Conservation (phyloP, 1,140 invertebrate genomes). For the Vanessa atalanta region DNA sequence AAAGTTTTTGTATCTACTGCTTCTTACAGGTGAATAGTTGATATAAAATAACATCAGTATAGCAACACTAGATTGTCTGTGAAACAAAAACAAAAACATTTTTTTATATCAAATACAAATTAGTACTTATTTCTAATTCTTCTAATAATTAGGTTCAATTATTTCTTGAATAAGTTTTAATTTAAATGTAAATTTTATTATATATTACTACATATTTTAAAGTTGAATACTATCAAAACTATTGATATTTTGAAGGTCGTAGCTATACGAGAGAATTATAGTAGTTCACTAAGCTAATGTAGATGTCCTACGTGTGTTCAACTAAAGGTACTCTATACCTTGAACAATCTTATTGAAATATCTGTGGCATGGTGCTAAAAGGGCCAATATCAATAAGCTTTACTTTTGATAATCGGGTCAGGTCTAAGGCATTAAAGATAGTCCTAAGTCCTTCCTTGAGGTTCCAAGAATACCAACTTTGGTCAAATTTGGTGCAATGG, state of each 20-base stretch:
- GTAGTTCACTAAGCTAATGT: neutral
- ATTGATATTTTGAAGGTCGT: conserved; percentile 2
- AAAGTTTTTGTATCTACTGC: no score
- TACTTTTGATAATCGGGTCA: no score
- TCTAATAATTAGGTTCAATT: neutral
- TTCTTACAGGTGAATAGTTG: no score
- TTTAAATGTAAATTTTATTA: neutral
- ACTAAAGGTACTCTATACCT: conserved; percentile 8
- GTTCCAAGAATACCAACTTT: no score
- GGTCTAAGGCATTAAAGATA: no score
- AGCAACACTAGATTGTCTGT: no score
- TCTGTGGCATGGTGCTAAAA: no score
- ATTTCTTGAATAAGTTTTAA: neutral
- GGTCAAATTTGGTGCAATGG: no score
- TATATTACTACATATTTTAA: neutral
- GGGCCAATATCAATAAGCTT: no score
- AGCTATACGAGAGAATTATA: neutral
- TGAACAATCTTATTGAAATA: neutral
- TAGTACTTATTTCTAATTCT: neutral
- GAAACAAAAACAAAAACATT: no score
- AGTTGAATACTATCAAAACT: neutral
- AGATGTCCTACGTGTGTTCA: neutral
- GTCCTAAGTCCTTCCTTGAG: no score
- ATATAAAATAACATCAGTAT: no score
- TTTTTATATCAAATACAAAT: neutral